Evolutionary conservation across 2,113 vertebrate species (phyloP).

Genomic region (Pipa parva): DNA sequence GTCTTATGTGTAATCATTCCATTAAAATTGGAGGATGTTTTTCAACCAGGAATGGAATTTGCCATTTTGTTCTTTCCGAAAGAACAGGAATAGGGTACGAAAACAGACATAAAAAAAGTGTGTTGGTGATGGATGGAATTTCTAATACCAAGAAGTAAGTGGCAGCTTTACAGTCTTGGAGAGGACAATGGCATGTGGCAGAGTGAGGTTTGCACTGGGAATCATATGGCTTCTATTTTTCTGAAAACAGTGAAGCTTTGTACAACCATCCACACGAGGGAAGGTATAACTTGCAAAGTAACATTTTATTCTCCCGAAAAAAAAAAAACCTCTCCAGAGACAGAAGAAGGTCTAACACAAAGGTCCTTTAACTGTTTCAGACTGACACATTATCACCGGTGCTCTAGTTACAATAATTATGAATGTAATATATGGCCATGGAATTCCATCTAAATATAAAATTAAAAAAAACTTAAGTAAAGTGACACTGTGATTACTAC

Average conservation of each 20-base stretch:
- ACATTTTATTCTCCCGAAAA: slow-evolving; percentile 2
- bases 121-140: slow-evolving; percentile 16
- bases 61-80: slow-evolving; percentile 25
- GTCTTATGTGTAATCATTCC: neutral
- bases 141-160: slow-evolving; percentile 12
- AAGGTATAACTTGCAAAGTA: neutral
- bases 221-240: slow-evolving; percentile 13
- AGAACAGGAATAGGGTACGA: slow-evolving; percentile 11
- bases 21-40: slow-evolving; percentile 3
- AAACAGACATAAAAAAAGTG: slow-evolving; percentile 8
- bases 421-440: neutral
- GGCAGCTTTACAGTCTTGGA: slow-evolving; percentile 17
- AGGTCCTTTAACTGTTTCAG: no score
- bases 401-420: neutral
- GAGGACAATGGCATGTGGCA: slow-evolving; percentile 16
- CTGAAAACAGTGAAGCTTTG: slow-evolving; percentile 11
- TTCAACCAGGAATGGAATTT: slow-evolving; percentile 5
- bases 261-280: neutral
- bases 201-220: slow-evolving; percentile 1
- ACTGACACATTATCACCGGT: no score
- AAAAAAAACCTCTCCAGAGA: neutral
- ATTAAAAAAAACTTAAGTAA: no score
- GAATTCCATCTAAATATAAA: no score
- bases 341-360: no score
- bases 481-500: no score